phyloP scores from a whole-genome alignment of 2,113 vertebrate genomes.

The Emydura subglobosa region DNA sequence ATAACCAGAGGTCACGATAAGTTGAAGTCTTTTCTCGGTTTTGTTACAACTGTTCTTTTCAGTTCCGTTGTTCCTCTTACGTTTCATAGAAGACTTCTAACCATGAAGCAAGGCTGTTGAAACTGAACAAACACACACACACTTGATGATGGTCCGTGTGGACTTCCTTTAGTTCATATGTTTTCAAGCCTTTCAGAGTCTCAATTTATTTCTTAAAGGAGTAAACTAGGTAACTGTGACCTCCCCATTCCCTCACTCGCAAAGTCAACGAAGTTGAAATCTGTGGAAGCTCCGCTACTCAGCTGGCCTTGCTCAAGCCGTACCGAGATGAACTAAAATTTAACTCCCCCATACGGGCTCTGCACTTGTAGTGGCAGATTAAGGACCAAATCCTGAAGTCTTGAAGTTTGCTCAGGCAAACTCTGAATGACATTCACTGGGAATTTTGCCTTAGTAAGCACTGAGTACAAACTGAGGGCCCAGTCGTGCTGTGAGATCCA shows the following conservation, averaged over 20 bases:
- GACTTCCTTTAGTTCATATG: not conserved
- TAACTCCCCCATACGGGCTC: not conserved
- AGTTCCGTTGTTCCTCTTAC: not conserved
- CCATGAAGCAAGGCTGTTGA: not conserved
- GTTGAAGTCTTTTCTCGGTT: not conserved
- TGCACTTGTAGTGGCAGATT: not conserved
- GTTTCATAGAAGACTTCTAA: not conserved
- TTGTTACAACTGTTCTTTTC: not conserved
- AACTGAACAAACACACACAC: rapidly evolving
- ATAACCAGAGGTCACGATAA: constrained; percentile 36
- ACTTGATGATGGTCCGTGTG: not conserved
- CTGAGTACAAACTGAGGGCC: not conserved
- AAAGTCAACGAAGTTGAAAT: not conserved
- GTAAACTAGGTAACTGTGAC: not conserved
- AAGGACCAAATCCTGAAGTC: not conserved
- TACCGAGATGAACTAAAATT: not conserved
- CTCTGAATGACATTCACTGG: not conserved
- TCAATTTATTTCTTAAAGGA: not conserved
- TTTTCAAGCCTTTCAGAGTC: not conserved
- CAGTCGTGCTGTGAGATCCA: not conserved
- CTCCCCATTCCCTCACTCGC: not conserved
- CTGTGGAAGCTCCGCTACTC: not conserved
- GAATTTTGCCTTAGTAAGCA: not conserved
- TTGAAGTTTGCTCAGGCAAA: not conserved
- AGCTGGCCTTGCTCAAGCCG: not conserved